Conservation (phyloP, 2,797 vertebrate genomes). For the Clarias pachynema region DNA sequence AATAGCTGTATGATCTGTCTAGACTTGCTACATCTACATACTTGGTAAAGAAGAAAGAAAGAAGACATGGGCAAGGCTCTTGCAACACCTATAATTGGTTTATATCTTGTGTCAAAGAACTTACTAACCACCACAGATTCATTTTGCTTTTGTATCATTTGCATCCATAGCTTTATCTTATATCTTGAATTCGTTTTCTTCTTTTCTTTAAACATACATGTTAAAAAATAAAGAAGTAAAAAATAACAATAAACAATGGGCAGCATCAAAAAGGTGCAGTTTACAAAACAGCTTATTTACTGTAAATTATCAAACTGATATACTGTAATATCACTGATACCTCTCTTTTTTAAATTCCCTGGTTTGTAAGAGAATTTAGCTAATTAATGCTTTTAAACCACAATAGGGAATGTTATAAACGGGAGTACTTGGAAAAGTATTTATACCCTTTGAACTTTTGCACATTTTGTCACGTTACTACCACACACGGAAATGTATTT, state of each 20-base stretch:
- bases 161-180: background rate
- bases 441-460: no score
- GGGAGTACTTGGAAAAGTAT: no score
- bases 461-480: no score
- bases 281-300: background rate
- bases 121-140: background rate
- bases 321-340: no score
- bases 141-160: background rate
- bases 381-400: no score
- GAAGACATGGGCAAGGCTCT: background rate
- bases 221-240: background rate
- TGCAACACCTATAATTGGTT: background rate
- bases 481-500: no score
- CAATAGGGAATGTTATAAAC: no score
- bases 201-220: background rate
- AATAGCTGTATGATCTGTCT: background rate
- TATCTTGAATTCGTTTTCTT: background rate
- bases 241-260: background rate
- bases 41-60: background rate
- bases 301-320: no score
- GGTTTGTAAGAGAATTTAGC: no score
- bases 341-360: no score
- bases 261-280: background rate
- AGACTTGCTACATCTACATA: background rate
- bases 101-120: background rate